A percentile compares a stretch with the other conserved stretches of the same genome.
Evolutionary conservation across 2,888 invertebrate species (phyloP).

Genomic region (Eucera pruinosa): DNA sequence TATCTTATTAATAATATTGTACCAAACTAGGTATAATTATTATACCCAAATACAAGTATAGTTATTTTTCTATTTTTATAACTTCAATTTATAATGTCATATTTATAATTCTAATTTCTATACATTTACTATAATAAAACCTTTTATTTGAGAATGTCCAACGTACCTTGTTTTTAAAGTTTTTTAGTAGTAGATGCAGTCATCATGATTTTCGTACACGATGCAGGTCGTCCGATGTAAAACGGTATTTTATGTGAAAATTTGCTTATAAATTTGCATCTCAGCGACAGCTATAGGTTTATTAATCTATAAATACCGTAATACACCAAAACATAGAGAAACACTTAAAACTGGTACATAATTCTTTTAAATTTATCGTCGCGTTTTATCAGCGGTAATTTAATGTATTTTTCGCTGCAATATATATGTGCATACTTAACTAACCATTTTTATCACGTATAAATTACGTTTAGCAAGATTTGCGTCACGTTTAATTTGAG

Average conservation of each 20-base stretch:
- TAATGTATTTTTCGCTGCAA: slow-evolving; percentile 1
- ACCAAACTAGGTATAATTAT: too few species aligned
- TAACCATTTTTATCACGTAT: slow-evolving; percentile 9
- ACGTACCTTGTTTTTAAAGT: too few species aligned
- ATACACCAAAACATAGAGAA: background rate
- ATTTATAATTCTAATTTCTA: too few species aligned
- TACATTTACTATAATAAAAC: too few species aligned
- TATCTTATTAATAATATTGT: too few species aligned
- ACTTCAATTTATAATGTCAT: too few species aligned
- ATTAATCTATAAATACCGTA: slow-evolving; percentile 10
- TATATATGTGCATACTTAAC: too few species aligned
- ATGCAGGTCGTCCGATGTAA: too few species aligned
- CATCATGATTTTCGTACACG: background rate
- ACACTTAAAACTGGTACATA: slow-evolving; percentile 9
- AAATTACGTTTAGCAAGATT: slow-evolving; percentile 22
- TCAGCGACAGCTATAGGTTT: slow-evolving; percentile 13
- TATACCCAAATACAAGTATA: too few species aligned
- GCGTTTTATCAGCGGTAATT: slow-evolving; percentile 1
- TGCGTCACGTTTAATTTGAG: slow-evolving; percentile 22
- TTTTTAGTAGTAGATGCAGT: too few species aligned
- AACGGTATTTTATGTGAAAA: background rate
- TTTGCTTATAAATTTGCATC: slow-evolving; percentile 19
- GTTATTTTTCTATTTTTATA: too few species aligned
- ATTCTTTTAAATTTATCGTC: slow-evolving; percentile 24
- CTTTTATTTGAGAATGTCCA: too few species aligned